Evolutionary conservation across 92 coral and sea anemone species (phyloP).

Genomic region (Siderastrea radians): DNA sequence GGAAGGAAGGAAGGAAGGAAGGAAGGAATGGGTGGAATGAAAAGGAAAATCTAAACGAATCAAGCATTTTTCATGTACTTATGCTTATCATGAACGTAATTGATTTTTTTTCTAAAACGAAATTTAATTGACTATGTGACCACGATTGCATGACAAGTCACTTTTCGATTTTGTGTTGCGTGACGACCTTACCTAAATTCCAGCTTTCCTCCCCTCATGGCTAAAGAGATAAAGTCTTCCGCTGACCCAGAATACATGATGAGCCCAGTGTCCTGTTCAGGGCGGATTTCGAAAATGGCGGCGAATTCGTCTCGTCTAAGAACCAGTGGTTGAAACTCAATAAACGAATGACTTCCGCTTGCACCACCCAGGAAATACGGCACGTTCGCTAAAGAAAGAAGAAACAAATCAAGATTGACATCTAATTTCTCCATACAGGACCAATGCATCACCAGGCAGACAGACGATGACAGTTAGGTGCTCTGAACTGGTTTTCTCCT

Average conservation of each 20-base stretch:
- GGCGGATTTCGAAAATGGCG: constrained; percentile 45
- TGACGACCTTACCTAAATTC: constrained; percentile 53
- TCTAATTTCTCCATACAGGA: not conserved
- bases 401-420: not conserved
- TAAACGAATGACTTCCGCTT: constrained; percentile 34
- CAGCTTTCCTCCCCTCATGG: constrained; percentile 58
- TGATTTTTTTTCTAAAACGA: too few species aligned
- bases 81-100: too few species aligned
- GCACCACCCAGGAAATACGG: constrained; percentile 46
- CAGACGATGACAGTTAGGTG: not conserved
- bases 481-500: too few species aligned
- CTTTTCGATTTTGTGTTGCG: not conserved
- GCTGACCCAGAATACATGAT: constrained; percentile 47
- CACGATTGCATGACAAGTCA: not conserved
- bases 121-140: not conserved
- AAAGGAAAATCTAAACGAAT: too few species aligned
- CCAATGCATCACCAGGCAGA: not conserved
- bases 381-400: constrained; percentile 23
- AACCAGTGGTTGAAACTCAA: constrained; percentile 10
- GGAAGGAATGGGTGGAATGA: too few species aligned
- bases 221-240: constrained; percentile 59
- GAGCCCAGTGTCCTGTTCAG: constrained; percentile 59
- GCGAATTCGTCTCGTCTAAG: constrained; percentile 18
- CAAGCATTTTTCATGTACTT: too few species aligned
- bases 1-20: too few species aligned